phyloP scores from a whole-genome alignment of 2,797 vertebrate genomes.

The Chrysocyon brachyurus region DNA sequence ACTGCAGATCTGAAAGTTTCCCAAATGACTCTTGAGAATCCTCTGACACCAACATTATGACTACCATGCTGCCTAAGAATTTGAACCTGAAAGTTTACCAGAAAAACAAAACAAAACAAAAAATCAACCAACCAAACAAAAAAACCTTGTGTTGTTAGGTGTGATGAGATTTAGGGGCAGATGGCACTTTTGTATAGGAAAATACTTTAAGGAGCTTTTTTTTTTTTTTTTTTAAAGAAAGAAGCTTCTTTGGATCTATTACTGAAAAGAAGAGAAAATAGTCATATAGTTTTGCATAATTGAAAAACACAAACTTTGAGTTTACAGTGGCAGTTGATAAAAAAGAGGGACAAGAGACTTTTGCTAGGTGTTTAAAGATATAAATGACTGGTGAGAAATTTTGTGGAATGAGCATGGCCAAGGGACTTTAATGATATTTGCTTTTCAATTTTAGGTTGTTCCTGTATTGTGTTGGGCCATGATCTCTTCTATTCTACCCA shows the following conservation, averaged over 20 bases:
- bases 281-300: not conserved
- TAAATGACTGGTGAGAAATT: not conserved
- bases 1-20: conserved; percentile 12
- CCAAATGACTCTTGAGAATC: not conserved
- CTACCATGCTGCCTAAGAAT: not conserved
- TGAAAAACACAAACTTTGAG: conserved; percentile 27
- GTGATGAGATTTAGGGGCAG: not conserved
- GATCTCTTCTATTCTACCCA: not conserved
- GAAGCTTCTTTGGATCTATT: conserved; percentile 6
- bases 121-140: not conserved
- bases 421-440: not conserved
- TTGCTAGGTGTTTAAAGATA: not conserved
- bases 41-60: not conserved
- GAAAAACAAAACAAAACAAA: not conserved
- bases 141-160: not conserved
- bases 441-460: conserved; percentile 27
- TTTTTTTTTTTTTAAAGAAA: conserved; percentile 44
- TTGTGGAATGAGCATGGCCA: not conserved
- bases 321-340: not conserved
- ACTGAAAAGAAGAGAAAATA: conserved; percentile 57
- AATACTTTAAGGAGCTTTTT: not conserved
- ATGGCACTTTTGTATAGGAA: not conserved
- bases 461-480: not conserved
- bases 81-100: not conserved
- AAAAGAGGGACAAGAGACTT: not conserved